Evolutionary conservation across 2,888 invertebrate species (phyloP), one percentile per base, ranked within the genome.

Genomic region (Drosophila cracens): DNA sequence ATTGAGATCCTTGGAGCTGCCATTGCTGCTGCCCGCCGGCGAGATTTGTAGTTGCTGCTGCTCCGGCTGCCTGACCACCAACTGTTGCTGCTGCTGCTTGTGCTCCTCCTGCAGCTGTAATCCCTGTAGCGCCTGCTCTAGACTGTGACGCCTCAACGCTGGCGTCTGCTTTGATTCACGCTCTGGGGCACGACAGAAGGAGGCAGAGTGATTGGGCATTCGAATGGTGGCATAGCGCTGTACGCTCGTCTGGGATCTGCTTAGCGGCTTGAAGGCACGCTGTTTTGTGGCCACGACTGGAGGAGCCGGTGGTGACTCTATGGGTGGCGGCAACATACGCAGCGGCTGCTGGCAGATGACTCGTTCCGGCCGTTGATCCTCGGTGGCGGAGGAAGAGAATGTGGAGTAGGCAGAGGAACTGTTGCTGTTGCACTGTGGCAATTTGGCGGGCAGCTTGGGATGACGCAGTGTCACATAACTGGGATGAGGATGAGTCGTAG

Each of bases 1-100:
- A 57, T 81, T 85, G 87, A 85, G 96, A 67, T 95, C 95, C 84
- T 95, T 95, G 5, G 91, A 82, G 76, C 79, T 92, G 91, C 65
- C 89, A 82, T 74, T 77, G 29, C 89, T 86, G 76, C 76, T 87
- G 60, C 62, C 79, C 33, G 79, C 70, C 25, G 83, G 88, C 29
- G 83, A 84, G 31, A 79, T 59, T n/a, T 85, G 81, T n/a, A 70
- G 70, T 11, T 46, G 54, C 25, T 31, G 57, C 8, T 40, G 31
- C 54, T 33, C 25, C 1, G 51, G 43, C 51, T 43, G 81, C 11
- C 31, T 48, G 13, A 21, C 36, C 18, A 56, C 56, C 54, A 48
- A 29, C 16, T n/a, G 61, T 18, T 29, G 25, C 27, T 63, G 18
- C 40, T 38, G 25, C 46, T 25, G 77, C 13, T 4, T 13, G 18